Evolutionary conservation across 2,113 vertebrate species (phyloP), one percentile per base, ranked within the genome.

Genomic region (Pangasianodon hypophthalmus): DNA sequence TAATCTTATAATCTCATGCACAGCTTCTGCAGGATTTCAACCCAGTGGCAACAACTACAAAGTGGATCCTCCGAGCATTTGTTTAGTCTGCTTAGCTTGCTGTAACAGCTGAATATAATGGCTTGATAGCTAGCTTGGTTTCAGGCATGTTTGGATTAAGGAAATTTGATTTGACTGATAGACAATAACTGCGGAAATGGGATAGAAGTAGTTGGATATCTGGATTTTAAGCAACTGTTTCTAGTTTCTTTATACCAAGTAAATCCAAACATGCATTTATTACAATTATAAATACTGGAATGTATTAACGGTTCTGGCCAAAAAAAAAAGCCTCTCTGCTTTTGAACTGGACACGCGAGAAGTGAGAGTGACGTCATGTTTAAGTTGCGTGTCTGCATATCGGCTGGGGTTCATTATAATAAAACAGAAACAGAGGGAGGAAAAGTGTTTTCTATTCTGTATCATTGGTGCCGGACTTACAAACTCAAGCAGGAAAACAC

Each of bases 381-480:
- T 94, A 94, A 90, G 90, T 93, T 89, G 80, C 91, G 58, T 90
- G 90, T 86, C 87, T 92, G 91, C 56, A 79, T 90, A 92, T 95
- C 93, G 94, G 94, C 92, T 95, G 93, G 88, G 91, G 95, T 94
- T 94, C 90, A 94, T 95, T 94, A 90, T 89, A 84, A 87, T 64
- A 52, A n/a, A 79, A 14, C 75, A 13, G 29, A 79, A 88, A 32
- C 71, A 52, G 48, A n/a, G 16, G 29, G 13, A 90, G 88, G 87
- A 60, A 41, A 80, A 54, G 87, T 84, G 62, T 52, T 67, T 88
- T 90, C 73, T 79, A 64, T 64, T 94, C 79, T 87, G 91, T 91
- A 41, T 44, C 85, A 52, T 19, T 52, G 48, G 29, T 37, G 80
- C 18, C 37, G 18, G 80, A 32, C 1, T 48, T 54, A 19, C 21